Conservation (phyloP, 2,797 vertebrate genomes). For the Mormyrus proboscirostris region DNA sequence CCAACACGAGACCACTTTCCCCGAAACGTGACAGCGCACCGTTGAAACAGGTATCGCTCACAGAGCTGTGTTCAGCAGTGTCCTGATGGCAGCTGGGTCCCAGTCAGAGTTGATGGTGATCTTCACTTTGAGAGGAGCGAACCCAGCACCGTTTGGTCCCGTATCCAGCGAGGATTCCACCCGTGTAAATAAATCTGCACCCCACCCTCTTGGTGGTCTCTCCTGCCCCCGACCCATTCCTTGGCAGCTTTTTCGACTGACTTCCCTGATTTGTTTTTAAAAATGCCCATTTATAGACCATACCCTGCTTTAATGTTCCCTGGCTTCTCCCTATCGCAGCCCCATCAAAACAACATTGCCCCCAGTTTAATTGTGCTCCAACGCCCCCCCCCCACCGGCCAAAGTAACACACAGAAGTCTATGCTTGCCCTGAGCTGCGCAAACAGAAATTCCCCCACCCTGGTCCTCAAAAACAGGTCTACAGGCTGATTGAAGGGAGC, state of each 20-base stretch:
- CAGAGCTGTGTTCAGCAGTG: neutral
- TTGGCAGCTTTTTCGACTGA: constrained; percentile 10
- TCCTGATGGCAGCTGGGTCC: neutral
- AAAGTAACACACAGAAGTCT: neutral
- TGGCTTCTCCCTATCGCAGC: constrained; percentile 35
- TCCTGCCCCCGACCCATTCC: neutral
- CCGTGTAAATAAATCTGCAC: neutral
- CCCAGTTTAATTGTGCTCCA: constrained; percentile 34
- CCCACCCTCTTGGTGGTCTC: neutral
- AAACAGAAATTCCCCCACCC: neutral
- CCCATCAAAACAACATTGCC: constrained; percentile 41
- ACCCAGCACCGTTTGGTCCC: neutral
- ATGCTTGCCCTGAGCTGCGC: neutral
- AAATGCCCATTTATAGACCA: constrained; percentile 47
- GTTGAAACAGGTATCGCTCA: neutral
- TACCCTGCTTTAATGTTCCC: constrained; percentile 37
- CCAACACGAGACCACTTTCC: neutral
- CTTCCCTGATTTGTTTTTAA: constrained; percentile 36
- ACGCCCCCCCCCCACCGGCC: constrained; percentile 3
- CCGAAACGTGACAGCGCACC: neutral
- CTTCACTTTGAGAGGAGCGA: neutral
- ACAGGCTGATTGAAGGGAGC: neutral
- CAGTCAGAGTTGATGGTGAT: neutral
- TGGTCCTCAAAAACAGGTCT: neutral
- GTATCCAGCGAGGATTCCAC: neutral